phyloP scores from a whole-genome alignment of 2,113 vertebrate genomes.

The Strigops habroptila region DNA sequence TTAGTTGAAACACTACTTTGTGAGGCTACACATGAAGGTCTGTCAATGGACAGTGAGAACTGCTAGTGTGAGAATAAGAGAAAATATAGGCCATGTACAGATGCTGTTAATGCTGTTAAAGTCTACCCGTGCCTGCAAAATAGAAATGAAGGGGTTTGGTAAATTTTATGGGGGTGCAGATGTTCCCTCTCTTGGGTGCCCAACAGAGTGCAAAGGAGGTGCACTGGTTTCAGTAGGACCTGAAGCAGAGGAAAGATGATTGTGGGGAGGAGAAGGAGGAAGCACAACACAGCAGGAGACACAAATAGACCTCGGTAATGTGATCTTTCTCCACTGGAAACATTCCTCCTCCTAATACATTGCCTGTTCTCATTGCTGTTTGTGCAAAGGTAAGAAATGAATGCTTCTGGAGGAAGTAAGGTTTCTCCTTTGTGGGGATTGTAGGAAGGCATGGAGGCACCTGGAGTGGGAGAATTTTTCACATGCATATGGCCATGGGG shows the following conservation, averaged over 20 bases:
- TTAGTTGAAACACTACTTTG: background rate
- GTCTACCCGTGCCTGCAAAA: background rate
- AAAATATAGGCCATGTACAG: background rate
- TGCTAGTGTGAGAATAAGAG: background rate
- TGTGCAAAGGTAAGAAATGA: background rate
- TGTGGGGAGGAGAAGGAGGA: background rate
- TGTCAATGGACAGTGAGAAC: background rate
- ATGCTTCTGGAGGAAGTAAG: background rate
- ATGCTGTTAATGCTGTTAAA: background rate
- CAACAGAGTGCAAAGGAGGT: background rate
- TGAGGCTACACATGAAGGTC: background rate
- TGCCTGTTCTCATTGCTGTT: background rate
- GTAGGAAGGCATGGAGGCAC: rapidly evolving
- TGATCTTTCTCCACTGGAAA: background rate
- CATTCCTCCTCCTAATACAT: background rate
- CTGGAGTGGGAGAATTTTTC: background rate
- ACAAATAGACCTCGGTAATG: background rate
- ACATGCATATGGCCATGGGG: rapidly evolving
- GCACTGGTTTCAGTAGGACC: background rate
- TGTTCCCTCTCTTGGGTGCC: background rate
- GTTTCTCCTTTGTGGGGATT: background rate
- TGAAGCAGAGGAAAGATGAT: background rate
- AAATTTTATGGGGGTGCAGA: background rate
- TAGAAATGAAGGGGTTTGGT: background rate
- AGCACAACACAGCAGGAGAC: background rate